Conservation (phyloP, 2,797 vertebrate species). For the Momotus momota region DNA sequence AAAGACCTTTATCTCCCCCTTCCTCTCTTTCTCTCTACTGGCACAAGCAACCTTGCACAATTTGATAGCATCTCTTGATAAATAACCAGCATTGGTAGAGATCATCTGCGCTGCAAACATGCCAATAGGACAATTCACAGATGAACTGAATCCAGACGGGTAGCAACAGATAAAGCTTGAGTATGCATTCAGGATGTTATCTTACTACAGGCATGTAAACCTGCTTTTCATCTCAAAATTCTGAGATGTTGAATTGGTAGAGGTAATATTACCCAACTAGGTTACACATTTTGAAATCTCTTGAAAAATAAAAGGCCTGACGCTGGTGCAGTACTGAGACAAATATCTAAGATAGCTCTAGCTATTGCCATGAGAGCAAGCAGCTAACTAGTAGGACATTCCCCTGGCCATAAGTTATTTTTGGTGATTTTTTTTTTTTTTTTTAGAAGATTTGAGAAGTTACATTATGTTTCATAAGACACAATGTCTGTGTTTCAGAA, state of each 20-base stretch:
- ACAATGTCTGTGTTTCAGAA: not conserved
- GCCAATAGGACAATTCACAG: slow-evolving; percentile 41
- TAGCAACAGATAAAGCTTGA: slow-evolving; percentile 40
- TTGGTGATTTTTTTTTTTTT: not conserved
- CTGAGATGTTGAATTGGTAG: slow-evolving; percentile 6
- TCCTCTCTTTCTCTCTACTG: not conserved
- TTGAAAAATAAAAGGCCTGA: slow-evolving; percentile 14
- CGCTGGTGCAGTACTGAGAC: not conserved
- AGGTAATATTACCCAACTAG: slow-evolving; percentile 10
- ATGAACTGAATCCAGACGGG: slow-evolving; percentile 9
- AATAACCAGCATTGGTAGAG: not conserved
- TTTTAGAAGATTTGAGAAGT: not conserved
- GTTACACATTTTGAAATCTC: slow-evolving; percentile 36
- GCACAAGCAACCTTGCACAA: not conserved
- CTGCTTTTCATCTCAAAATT: slow-evolving; percentile 35
- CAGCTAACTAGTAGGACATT: not conserved
- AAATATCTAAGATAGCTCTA: slow-evolving; percentile 25
- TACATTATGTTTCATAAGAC: not conserved
- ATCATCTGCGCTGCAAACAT: not conserved
- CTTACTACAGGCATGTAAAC: slow-evolving; percentile 26
- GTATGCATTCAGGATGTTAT: slow-evolving; percentile 50
- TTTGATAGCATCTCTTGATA: not conserved
- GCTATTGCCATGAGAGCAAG: not conserved
- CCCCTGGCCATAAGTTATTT: not conserved
- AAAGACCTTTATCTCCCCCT: not conserved